These are phyloP conservation scores for Odontesthes bonariensis DNA, from an alignment of 2,113 vertebrate genomes.

Conservation along the genomic window DNA sequence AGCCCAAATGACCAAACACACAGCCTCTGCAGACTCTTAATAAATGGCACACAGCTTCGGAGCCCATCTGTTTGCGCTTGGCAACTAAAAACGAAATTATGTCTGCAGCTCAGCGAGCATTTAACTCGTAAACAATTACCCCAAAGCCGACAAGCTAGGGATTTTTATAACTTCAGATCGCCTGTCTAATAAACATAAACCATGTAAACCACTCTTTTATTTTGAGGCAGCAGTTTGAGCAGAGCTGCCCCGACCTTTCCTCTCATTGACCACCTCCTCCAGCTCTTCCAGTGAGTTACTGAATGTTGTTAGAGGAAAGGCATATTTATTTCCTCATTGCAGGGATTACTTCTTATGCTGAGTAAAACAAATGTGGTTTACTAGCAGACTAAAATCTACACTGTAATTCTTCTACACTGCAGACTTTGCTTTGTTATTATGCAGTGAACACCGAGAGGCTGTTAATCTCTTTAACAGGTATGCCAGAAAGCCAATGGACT, in stretches of 20 bases:
- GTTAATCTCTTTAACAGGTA: slow-evolving; percentile 57
- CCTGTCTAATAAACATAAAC: not conserved
- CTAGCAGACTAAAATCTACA: slow-evolving; percentile 15
- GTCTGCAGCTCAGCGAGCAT: not conserved
- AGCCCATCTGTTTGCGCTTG: slow-evolving; percentile 8
- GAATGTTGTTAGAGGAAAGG: not conserved
- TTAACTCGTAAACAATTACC: not conserved
- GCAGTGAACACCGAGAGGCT: not conserved
- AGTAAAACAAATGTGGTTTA: slow-evolving; percentile 29
- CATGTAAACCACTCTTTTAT: not conserved
- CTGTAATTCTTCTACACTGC: slow-evolving; percentile 18
- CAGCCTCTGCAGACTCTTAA: not conserved
- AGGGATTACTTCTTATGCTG: slow-evolving; percentile 6
- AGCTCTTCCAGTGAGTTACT: not conserved
- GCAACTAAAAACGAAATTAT: slow-evolving; percentile 9
- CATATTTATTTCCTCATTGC: slow-evolving; percentile 4
- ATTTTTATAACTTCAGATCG: not conserved
- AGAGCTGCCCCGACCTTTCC: not conserved
- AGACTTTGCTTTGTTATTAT: slow-evolving; percentile 26
- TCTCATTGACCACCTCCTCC: not conserved
- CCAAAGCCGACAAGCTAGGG: not conserved
- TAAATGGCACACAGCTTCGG: slow-evolving; percentile 16
- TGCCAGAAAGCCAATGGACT: slow-evolving; percentile 24
- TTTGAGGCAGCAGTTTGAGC: not conserved
- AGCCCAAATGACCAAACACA: slow-evolving; percentile 10